phyloP scores from a whole-genome alignment of 2,888 invertebrate genomes.

The Trissoscelio sp. region DNA sequence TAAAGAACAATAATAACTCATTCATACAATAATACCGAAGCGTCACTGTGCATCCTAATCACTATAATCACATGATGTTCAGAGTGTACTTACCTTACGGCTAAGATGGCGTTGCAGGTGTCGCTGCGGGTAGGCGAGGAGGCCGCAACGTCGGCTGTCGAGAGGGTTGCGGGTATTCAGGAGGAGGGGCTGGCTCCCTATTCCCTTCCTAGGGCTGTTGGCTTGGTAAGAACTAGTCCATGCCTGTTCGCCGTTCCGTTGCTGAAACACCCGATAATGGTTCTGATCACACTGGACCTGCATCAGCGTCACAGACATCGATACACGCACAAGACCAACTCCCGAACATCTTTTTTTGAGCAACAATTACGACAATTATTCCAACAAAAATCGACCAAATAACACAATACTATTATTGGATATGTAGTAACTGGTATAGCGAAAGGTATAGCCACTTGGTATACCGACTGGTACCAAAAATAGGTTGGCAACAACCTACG shows the following conservation, averaged over 20 bases:
- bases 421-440: too few species aligned
- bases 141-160: constrained; percentile 70
- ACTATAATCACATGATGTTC: constrained; percentile 26
- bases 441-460: too few species aligned
- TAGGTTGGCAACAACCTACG: constrained; percentile 78
- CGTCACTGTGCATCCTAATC: constrained; percentile 2
- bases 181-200: constrained; percentile 76
- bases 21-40: constrained; percentile 25
- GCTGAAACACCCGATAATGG: constrained; percentile 80
- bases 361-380: constrained; percentile 4
- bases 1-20: constrained; percentile 2
- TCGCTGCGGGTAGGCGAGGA: constrained; percentile 75
- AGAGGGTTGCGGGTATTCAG: constrained; percentile 71
- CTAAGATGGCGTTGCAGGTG: constrained; percentile 79
- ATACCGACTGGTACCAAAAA: constrained; percentile 54
- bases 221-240: constrained; percentile 77
- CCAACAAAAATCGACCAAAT: too few species aligned
- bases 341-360: constrained; percentile 38
- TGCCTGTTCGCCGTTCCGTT: constrained; percentile 76
- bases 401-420: constrained; percentile 12
- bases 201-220: constrained; percentile 78
- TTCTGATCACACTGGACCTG: constrained; percentile 72
- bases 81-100: constrained; percentile 81
- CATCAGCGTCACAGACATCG: constrained; percentile 71
- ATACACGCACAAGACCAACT: constrained; percentile 42